Base-by-base conservation (phyloP, 1,140 invertebrate species). In the Copidosoma floridanum region DNA sequence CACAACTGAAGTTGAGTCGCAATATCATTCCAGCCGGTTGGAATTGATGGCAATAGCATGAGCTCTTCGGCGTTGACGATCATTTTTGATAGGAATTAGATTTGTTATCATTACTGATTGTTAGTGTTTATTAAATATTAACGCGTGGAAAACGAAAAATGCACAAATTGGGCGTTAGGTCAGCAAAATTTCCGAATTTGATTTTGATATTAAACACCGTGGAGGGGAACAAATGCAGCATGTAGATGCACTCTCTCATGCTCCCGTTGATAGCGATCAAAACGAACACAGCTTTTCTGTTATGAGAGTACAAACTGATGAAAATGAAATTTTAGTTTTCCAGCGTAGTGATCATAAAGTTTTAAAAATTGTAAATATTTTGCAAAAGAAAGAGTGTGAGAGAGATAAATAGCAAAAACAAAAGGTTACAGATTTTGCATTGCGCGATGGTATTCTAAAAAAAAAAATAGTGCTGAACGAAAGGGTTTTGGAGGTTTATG, bases 21-120 rank as follows among this genome's bases (percentile, higher is more conserved):
- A 50, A 14, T 71, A 70, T 48, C 65, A 67, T 38, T 65, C 63
- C 8, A 61, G 37, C 24, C n/a, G n/a, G n/a, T n/a, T n/a, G n/a
- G n/a, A n/a, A n/a, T n/a, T n/a, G n/a, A n/a, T n/a, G n/a, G n/a
- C 61, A 1, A 57, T 66, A 3, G 48, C 46, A 2, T 55, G 59
- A 53, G 26, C 29, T 2, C 3, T 51, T 3, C n/a, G 37, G 21
- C 16, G 48, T 20, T 16, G 32, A 14, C 7, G 26, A 16, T 18
- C 27, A 27, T 35, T 32, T 32, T 55, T 35, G n/a, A 16, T 53
- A 23, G 46, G 38, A 3, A 29, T 63, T 7, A 50, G 35, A 63
- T 53, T 53, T 38, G 35, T 20, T 4, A 21, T 53, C 23, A 12
- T 53, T 6, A 53, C 51, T 23, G 51, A 53, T 23, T 53, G 51